Base-by-base conservation (phyloP, 2,888 invertebrate genomes). In the Cephalotes varians region DNA sequence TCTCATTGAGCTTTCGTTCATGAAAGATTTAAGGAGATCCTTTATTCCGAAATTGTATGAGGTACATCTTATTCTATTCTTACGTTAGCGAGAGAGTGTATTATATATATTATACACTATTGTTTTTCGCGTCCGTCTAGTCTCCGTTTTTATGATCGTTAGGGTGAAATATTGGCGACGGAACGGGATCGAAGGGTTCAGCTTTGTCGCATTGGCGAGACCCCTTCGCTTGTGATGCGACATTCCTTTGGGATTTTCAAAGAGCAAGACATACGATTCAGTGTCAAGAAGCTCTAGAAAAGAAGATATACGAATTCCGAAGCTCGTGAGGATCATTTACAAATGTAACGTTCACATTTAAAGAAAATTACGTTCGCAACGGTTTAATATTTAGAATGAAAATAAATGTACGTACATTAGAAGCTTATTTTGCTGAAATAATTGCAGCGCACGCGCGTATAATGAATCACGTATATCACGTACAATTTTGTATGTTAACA, bases 141-240 rank as follows among this genome's bases (percentile, higher is more conserved):
- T 49, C 25, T 69, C 2, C 7, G 21, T 67, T 56, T 44, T 79
- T 44, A 71, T 56, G 71, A 58, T 56, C 34, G 71, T 71, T 56
- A 71, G 9, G 31, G n/a, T 79, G 56, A 79, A 71, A 79, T 71
- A 71, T 56, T 56, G 77, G 15, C 28, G 51, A 54, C 37, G 40
- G 54, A 56, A 18, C 18, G 71, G 56, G 56, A 58, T 79, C 34
- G 77, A 79, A 71, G 12, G 37, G 21, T 10, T 71, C 44, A 31
- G 21, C 56, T n/a, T n/a, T 12, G 77, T 69, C 71, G 31, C 31
- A 21, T 58, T 25, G 18, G 18, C 40, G 31, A 44, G 56, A 67
- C 4, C n/a, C 31, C 34, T 69, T 56, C 15, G 31, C 6, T 21
- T 15, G 56, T 21, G 28, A 76, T 6, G 25, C 40, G 76, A 76